Percentiles rank a stretch among this genome's conserved stretches.
phyloP scores from a whole-genome alignment of 2,113 vertebrate species.

The Callopanchax toddi region DNA sequence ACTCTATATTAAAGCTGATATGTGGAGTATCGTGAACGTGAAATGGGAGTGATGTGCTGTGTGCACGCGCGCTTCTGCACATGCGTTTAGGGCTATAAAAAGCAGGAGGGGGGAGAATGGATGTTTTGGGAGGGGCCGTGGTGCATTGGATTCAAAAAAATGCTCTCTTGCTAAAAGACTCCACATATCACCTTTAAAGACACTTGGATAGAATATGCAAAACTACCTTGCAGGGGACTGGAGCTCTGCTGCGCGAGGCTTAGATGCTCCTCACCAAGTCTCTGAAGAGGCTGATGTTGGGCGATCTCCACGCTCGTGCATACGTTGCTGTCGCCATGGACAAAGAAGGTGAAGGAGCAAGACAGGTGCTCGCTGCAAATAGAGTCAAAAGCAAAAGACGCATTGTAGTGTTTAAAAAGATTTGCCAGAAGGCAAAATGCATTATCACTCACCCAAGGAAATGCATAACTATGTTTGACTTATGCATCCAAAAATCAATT shows the following conservation, averaged over 20 bases:
- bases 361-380: slow-evolving; percentile 93
- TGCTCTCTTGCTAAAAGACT: too few species aligned
- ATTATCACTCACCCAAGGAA: background rate
- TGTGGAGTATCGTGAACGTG: too few species aligned
- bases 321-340: slow-evolving; percentile 98
- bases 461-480: background rate
- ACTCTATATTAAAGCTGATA: too few species aligned
- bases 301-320: slow-evolving; percentile 99
- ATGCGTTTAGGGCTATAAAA: too few species aligned
- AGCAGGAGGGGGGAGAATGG: too few species aligned
- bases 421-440: background rate
- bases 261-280: slow-evolving; percentile 94
- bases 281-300: slow-evolving; percentile 96
- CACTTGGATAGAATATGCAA: too few species aligned
- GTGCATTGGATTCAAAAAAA: too few species aligned
- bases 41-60: too few species aligned
- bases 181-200: too few species aligned
- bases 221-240: slow-evolving; percentile 92
- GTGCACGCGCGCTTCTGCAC: too few species aligned
- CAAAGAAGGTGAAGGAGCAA: slow-evolving; percentile 98
- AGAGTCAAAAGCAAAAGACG: slow-evolving; percentile 12
- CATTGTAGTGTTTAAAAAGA: background rate
- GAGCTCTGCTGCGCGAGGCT: slow-evolving; percentile 93
- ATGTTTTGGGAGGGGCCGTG: too few species aligned
- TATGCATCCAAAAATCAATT: too few species aligned